Base-by-base conservation (phyloP, 2,888 invertebrate genomes). In the Rhimphoctona megacephalus region DNA sequence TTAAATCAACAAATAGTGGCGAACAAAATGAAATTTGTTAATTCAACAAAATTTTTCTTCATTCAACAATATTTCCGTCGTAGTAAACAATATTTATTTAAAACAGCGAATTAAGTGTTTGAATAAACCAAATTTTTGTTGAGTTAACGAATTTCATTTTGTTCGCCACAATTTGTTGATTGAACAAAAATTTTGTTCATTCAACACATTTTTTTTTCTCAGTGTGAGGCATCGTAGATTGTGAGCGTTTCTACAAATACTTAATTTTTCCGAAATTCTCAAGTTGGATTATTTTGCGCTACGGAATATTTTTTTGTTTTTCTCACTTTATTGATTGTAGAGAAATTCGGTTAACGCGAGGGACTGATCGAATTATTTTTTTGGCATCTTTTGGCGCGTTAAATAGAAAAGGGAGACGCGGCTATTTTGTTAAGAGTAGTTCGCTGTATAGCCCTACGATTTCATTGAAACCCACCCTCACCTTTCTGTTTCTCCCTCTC, bases 351-450 rank as follows among this genome's bases (percentile, higher is more conserved):
- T 57, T 14, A 14, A 9, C 25, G 46, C 25, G 43, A 22, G 17
- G 25, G 69, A 1, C 39, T 9, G 39, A 39, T 7, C 11, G 8
- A 17, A 46, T 43, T 19, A 46, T 70, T 70, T 70, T 70, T 30
- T 39, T 39, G 46, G 82, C 85, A 74, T 70, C 57, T 74, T 54
- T 54, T 76, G 66, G 90, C 91, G 90, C 90, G 89, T 89, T 89
- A 90, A 90, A 91, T 92, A 2, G 17, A 91, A 92, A 91, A 36
- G 25, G 25, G 36, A 14, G 69, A 19, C 36, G n/a, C 92, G 90
- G 92, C 39, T 1, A 92, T 90, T 92, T 92, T 90, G 90, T 76
- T 67, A 87, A 89, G 90, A 89, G 89, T 90, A 90, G 90, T 89
- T n/a, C 91, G 90, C 89, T 89, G 90, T 92, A 91, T 89, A 90